Conservation (phyloP, 2,797 vertebrate species). For the Sebastes flavidus region DNA sequence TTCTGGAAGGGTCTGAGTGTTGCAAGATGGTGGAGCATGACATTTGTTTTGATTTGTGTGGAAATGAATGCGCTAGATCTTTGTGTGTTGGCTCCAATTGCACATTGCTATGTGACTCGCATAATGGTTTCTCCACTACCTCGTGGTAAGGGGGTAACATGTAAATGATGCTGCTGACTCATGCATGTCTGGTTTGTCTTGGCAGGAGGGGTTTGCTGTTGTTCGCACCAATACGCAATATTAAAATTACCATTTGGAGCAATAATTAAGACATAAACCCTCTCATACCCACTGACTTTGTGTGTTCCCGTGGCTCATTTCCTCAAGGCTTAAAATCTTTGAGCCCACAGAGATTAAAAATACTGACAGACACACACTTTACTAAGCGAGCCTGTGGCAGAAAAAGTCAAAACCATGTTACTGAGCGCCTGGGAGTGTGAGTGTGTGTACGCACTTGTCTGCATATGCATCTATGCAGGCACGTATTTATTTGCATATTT, state of each 20-base stretch:
- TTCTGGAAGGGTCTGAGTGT: constrained; percentile 26
- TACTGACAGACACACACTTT: constrained; percentile 25
- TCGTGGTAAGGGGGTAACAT: constrained; percentile 6
- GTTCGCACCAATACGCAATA: constrained; percentile 24
- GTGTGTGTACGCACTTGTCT: neutral
- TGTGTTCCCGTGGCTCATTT: constrained; percentile 32
- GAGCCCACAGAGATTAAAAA: constrained; percentile 45
- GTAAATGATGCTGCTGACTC: constrained; percentile 32
- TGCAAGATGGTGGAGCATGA: constrained; percentile 32
- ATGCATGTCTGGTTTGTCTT: constrained; percentile 17
- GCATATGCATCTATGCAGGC: constrained; percentile 10
- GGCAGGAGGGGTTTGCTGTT: constrained; percentile 24
- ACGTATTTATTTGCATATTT: constrained; percentile 40
- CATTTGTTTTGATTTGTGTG: constrained; percentile 56
- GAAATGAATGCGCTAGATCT: constrained; percentile 27
- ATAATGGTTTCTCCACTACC: constrained; percentile 1
- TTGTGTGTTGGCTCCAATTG: constrained; percentile 4
- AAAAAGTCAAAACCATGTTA: constrained; percentile 18
- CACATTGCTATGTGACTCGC: constrained; percentile 20
- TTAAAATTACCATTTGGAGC: constrained; percentile 38
- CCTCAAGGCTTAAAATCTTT: constrained; percentile 28
- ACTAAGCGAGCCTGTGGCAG: constrained; percentile 16
- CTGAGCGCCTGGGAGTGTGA: neutral
- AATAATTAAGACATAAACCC: constrained; percentile 55
- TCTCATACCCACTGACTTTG: constrained; percentile 25